Base-by-base conservation (phyloP, 2,797 vertebrate species). In the Zalophus californianus region DNA sequence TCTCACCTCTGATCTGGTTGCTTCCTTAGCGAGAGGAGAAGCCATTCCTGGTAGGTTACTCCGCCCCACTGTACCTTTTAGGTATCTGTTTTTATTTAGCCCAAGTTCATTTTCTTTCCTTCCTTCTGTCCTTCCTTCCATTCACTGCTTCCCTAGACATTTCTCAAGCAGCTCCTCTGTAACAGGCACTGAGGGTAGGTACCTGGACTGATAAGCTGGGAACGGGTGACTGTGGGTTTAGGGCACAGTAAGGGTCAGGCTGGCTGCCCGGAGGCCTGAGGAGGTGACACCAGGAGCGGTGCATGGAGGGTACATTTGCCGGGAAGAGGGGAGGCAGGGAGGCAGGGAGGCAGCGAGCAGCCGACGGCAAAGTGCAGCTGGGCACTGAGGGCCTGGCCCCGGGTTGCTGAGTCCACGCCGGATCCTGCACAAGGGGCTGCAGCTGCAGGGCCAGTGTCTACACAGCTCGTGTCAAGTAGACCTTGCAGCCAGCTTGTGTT, bases 381-480 rank as follows among this genome's bases (percentile, higher is more conserved):
- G 8, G 62, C 16, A 3, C 86, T 0, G 0, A 25, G 29, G 5
- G 18, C 52, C 25, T 1, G 11, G 48, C 68, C 23, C 10, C 0
- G n/a, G 35, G 25, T 1, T 11, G n/a, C 72, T 0, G 35, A 4
- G 60, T 7, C 29, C 50, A 9, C 16, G 2, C 9, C 0, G 7
- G 41, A 23, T 13, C 60, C 62, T 0, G 0, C 7, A 13, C 2
- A 20, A 44, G 56, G 35, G 38, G 35, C 78, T 88, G 68, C 2
- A 0, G 58, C 29, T 2, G 2, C 2, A 0, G 14, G 10, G 54
- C 13, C 6, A 0, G 23, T 5, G 6, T 29, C 27, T 3, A 3
- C 10, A 2, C 0, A 0, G 27, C 56, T 38, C 1, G 0, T 3
- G 35, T n/a, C 2, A 0, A 1, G 25, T 4, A 5, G 54, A 3